Base-by-base conservation (phyloP, 2,888 invertebrate genomes). In the Tiphia femorata region DNA sequence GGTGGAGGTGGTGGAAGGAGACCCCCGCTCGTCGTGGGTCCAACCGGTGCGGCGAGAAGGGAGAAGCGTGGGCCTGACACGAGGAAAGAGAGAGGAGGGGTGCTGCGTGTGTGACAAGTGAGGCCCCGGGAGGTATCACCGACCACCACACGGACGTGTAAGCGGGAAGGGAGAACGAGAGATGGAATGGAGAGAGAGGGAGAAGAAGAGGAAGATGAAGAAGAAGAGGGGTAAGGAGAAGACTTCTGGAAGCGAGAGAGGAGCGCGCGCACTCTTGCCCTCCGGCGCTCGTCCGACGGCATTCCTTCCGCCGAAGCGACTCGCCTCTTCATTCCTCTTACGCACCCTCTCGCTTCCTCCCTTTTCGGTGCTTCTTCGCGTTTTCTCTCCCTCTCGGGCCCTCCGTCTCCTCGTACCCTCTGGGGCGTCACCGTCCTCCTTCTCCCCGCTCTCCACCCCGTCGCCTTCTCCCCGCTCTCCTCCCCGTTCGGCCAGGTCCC, bases 281-380 rank as follows among this genome's bases (percentile, higher is more conserved):
- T 76, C 75, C 71, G 78, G 82, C 80, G 83, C 82, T 83, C 80
- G 83, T 82, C 79, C 82, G 81, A 82, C 82, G 81, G 82, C 82
- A 83, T 82, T 83, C 83, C 82, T 81, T 77, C 77, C 73, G 58
- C 59, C 40, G 58, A 63, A 33, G 63, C 72, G 69, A 73, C 72
- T 62, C 58, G 55, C 57, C 50, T 54, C 57, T 52, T 62, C 55
- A 58, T 55, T 66, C 69, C 67, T 70, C 70, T 67, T 53, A 53
- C 69, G 70, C 51, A 59, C 65, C 69, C 74, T 76, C 74, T 72
- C 76, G 52, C 62, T 64, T 62, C 52, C 59, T 61, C 60, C 52
- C 52, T 30, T 17, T 49, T 56, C 62, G 58, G 44, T 59, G 56
- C 23, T 47, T 49, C 42, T 33, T 40, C 38, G 51, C 51, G 46